Evolutionary conservation across 2,797 vertebrate genomes (phyloP), one percentile per base, ranked within the genome.

Genomic region (Pterois miles): DNA sequence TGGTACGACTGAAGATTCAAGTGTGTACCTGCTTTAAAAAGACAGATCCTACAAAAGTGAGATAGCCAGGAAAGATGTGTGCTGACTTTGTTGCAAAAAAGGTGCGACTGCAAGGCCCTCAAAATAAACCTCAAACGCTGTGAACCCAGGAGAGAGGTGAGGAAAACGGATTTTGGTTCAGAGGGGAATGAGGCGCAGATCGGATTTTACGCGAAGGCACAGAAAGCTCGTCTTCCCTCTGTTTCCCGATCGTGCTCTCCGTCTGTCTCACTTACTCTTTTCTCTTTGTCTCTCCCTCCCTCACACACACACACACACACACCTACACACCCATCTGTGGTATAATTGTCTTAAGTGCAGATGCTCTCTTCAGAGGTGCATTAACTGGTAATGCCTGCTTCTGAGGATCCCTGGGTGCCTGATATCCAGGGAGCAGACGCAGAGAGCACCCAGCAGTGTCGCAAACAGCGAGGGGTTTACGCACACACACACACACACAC

Each of bases 331-430:
- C 22, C 70, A 75, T 83, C 77, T 76, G 80, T 60, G 78, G 80
- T 73, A 74, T 87, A 86, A 91, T 90, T 91, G 89, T 90, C 86
- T 91, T 92, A 88, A 93, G 90, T 86, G 86, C 90, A 90, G 84
- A 83, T 70, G 80, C 80, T 91, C 76, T 78, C 87, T 85, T 89
- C 81, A 91, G 88, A 91, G 89, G 84, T 88, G 84, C 87, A 90
- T 93, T 91, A 88, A 89, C 85, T 86, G 89, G 85, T 88, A 89
- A 93, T 86, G 81, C 84, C 81, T 74, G 84, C 83, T 84, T 90
- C 86, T 84, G 80, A 89, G 88, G 82, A 89, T 85, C 83, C 84
- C 78, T 67, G 83, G 87, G 78, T 80, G 85, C 87, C 86, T 89
- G 86, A 90, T 89, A 89, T 83, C 86, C 83, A 84, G 82, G 38